phyloP scores from a whole-genome alignment of 2,888 invertebrate genomes.

The Antitype chi region DNA sequence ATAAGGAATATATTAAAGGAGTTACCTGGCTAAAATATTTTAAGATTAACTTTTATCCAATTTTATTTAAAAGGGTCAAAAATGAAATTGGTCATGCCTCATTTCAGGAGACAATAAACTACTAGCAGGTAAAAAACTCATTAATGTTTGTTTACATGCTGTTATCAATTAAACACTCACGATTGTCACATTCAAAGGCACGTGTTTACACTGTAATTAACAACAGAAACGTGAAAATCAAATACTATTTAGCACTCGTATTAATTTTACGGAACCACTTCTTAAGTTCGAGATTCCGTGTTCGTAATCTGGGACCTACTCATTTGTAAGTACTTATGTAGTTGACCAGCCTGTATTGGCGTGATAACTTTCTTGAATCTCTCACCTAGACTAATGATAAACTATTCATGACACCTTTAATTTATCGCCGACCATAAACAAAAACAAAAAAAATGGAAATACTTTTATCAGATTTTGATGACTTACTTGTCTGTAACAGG shows the following conservation, averaged over 20 bases:
- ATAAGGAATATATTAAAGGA: not conserved
- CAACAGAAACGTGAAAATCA: not conserved
- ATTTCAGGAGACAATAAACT: not conserved
- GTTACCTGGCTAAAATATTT: not conserved
- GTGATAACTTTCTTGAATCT: not conserved
- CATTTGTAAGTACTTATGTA: not conserved
- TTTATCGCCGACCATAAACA: not conserved
- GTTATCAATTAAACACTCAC: not conserved
- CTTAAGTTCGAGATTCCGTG: not conserved
- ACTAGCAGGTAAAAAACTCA: not conserved
- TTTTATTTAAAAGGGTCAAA: too few relatives aligned
- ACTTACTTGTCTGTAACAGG: conserved; percentile 94
- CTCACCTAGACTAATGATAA: not conserved
- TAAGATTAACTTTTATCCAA: not conserved
- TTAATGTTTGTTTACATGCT: not conserved
- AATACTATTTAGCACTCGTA: not conserved
- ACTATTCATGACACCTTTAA: not conserved
- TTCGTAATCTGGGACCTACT: not conserved
- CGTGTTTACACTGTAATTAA: not conserved
- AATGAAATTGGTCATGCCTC: not conserved
- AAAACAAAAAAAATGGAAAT: not conserved
- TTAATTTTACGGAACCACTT: not conserved
- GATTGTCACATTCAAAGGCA: not conserved
- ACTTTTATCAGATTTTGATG: not conserved
- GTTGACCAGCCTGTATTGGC: not conserved